Evolutionary conservation across 2,797 vertebrate species (phyloP).

Genomic region (Champsocephalus esox): DNA sequence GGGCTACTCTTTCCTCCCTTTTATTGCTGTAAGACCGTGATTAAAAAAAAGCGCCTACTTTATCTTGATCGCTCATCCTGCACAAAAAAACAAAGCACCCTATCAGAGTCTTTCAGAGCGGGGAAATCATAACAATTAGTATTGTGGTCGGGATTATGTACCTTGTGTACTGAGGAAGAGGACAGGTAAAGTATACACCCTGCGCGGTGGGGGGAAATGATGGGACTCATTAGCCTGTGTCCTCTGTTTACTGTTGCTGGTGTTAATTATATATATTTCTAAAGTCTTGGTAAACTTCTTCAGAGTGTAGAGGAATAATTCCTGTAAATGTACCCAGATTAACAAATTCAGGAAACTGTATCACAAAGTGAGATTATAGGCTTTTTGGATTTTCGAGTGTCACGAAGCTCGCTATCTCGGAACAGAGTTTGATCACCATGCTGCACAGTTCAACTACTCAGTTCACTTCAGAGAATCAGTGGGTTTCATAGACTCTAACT

Average conservation of each 20-base stretch:
- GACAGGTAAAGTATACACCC: slow-evolving; percentile 62
- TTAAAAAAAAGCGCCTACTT: slow-evolving; percentile 52
- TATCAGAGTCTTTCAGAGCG: slow-evolving; percentile 43
- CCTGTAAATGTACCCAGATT: not conserved
- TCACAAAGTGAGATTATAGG: not conserved
- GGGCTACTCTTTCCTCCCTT: not conserved
- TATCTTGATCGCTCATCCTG: slow-evolving; percentile 22
- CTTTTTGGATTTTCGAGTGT: not conserved
- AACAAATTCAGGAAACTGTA: slow-evolving; percentile 1
- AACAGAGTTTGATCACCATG: not conserved
- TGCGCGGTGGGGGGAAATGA: slow-evolving; percentile 54
- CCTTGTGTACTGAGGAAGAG: slow-evolving; percentile 42
- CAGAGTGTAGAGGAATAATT: slow-evolving; percentile 27
- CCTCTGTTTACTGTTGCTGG: slow-evolving; percentile 48
- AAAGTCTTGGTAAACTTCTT: slow-evolving; percentile 34
- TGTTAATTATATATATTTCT: slow-evolving; percentile 35
- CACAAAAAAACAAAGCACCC: slow-evolving; percentile 8
- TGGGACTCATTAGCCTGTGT: slow-evolving; percentile 58
- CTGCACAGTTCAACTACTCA: not conserved
- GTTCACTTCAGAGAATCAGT: not conserved
- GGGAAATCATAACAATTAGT: slow-evolving; percentile 63
- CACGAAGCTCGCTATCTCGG: not conserved
- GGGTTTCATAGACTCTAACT: not conserved
- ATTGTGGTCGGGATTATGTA: slow-evolving; percentile 47
- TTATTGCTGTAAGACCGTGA: slow-evolving; percentile 39